Conservation (phyloP, 2,113 vertebrate genomes). For the Odontophorus gujanensis region DNA sequence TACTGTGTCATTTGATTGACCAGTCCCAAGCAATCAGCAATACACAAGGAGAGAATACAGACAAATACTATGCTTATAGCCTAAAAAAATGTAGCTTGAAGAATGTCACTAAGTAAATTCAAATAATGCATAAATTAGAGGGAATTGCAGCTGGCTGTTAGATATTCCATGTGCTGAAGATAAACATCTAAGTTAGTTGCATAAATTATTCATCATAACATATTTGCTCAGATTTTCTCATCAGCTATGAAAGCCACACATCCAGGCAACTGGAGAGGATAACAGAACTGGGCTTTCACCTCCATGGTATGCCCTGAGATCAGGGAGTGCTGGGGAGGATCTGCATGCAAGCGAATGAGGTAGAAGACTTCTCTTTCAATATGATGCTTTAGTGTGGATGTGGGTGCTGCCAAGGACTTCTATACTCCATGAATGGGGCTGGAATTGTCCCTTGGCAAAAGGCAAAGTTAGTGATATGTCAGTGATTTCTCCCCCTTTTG, state of each 20-base stretch:
- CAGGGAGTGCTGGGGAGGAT: not conserved
- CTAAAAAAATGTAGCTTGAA: not conserved
- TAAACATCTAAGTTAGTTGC: constrained; percentile 60
- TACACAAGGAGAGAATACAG: not conserved
- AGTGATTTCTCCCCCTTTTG: not conserved
- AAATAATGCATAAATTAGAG: constrained; percentile 64
- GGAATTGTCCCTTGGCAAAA: not conserved
- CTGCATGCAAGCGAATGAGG: not conserved
- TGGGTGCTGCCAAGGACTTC: not conserved
- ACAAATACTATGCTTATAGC: not conserved
- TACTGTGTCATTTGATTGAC: not conserved
- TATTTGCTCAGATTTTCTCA: constrained; percentile 64
- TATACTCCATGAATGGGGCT: accelerated
- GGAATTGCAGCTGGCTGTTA: constrained; percentile 48
- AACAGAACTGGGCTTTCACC: not conserved
- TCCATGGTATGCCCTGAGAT: not conserved
- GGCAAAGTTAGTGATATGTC: not conserved
- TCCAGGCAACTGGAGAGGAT: not conserved
- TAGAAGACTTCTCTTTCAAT: not conserved
- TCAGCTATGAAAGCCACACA: constrained; percentile 36
- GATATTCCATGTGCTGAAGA: constrained; percentile 72
- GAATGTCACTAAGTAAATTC: constrained; percentile 46
- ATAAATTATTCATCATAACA: constrained; percentile 68
- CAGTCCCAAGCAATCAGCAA: not conserved
- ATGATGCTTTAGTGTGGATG: not conserved